Evolutionary conservation across 2,113 vertebrate species (phyloP).

Genomic region (Podilymbus podiceps): DNA sequence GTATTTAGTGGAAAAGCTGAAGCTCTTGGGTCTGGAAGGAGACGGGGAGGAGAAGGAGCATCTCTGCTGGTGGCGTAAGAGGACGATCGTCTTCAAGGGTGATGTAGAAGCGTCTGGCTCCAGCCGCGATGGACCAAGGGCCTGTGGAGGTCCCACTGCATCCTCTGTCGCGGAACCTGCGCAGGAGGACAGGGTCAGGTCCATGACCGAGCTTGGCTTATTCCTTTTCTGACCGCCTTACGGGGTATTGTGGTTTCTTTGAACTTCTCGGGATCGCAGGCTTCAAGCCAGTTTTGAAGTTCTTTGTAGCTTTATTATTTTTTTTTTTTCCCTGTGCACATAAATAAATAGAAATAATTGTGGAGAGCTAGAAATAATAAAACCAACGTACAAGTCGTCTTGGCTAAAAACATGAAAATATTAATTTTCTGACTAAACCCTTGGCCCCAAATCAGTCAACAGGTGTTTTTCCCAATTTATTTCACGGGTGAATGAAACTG

Average conservation of each 20-base stretch:
- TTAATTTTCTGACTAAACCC: background rate
- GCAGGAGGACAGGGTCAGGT: background rate
- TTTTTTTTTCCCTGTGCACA: background rate
- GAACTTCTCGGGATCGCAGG: background rate
- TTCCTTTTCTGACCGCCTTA: too few species aligned
- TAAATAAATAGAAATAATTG: background rate
- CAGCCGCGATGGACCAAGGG: accelerated
- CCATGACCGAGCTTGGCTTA: background rate
- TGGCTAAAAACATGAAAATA: background rate
- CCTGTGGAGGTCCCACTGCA: background rate
- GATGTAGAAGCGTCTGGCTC: background rate
- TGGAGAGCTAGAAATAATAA: background rate
- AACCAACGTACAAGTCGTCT: background rate
- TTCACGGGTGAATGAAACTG: background rate
- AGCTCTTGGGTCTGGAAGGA: background rate
- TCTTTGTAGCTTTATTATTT: background rate
- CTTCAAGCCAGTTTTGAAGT: background rate
- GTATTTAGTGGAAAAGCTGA: background rate
- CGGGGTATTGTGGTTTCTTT: background rate
- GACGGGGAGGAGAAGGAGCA: background rate
- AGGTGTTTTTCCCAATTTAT: background rate
- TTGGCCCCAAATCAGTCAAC: background rate
- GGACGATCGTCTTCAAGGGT: background rate
- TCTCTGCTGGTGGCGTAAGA: background rate
- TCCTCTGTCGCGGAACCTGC: background rate